These are phyloP conservation scores for Gasterosteus nipponicus DNA, from an alignment of 2,113 vertebrate species.

Conservation along the genomic window DNA sequence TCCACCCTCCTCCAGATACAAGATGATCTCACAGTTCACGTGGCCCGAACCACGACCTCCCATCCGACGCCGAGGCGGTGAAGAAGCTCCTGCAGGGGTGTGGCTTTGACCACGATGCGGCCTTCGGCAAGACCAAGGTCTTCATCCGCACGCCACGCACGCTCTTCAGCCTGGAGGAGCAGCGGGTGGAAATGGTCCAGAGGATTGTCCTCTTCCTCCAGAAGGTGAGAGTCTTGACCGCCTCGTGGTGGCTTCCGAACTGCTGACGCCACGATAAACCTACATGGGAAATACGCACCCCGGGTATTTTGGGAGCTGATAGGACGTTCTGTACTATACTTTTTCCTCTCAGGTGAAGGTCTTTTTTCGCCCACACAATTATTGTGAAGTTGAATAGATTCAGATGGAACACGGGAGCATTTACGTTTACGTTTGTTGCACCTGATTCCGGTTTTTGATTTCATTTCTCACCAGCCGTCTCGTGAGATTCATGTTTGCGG, in stretches of 20 bases:
- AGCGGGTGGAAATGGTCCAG: slow-evolving; percentile 90
- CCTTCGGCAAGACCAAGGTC: slow-evolving; percentile 96
- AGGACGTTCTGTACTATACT: slow-evolving; percentile 17
- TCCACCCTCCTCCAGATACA: slow-evolving; percentile 85
- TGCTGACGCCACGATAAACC: background rate
- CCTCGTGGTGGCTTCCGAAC: background rate
- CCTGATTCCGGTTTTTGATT: too few species aligned
- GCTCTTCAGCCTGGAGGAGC: slow-evolving; percentile 94
- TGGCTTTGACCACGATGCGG: slow-evolving; percentile 91
- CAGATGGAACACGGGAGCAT: background rate
- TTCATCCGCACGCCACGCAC: slow-evolving; percentile 96
- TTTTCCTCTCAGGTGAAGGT: background rate
- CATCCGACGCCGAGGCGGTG: slow-evolving; percentile 91
- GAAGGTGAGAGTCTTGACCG: slow-evolving; percentile 84
- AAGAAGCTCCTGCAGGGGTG: slow-evolving; percentile 88
- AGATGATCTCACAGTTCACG: slow-evolving; percentile 97
- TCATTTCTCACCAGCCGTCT: background rate
- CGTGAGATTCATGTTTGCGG: background rate
- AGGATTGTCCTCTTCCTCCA: slow-evolving; percentile 96
- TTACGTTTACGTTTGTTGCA: too few species aligned
- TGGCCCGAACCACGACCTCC: slow-evolving; percentile 96
- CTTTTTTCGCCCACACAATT: slow-evolving; percentile 23
- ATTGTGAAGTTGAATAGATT: slow-evolving; percentile 6
- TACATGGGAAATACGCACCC: background rate
- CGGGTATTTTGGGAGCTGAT: slow-evolving; percentile 37